Evolutionary conservation across 23 tunicate genomes (phyloP).

Genomic region (Oikopleura dioica): DNA sequence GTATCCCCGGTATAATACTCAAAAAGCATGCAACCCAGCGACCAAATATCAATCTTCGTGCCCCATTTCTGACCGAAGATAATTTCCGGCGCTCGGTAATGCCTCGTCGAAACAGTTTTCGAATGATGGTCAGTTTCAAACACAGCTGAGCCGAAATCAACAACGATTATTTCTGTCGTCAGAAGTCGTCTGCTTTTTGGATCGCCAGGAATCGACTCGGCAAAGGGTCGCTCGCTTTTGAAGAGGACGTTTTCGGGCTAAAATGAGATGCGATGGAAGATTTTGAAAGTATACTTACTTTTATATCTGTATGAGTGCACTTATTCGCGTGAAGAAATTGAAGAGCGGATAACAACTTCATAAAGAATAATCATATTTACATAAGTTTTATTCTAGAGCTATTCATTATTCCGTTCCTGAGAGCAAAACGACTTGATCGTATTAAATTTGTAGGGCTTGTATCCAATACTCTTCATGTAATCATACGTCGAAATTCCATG

Average conservation of each 20-base stretch:
- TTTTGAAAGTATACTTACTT: too few species aligned
- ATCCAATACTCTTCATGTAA: neutral
- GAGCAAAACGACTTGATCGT: neutral
- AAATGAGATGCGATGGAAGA: too few species aligned
- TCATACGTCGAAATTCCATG: slow-evolving; percentile 74
- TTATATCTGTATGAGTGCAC: neutral
- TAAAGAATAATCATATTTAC: too few species aligned
- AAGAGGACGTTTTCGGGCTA: neutral
- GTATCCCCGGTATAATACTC: neutral
- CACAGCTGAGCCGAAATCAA: neutral
- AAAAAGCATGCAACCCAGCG: neutral
- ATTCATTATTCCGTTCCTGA: too few species aligned
- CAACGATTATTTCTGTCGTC: neutral
- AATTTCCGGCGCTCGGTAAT: neutral
- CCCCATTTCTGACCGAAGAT: neutral
- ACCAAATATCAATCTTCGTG: neutral
- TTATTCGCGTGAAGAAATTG: neutral
- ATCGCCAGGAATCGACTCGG: neutral
- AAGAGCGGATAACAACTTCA: neutral
- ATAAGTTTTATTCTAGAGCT: too few species aligned
- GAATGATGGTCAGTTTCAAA: neutral
- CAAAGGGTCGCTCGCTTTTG: neutral
- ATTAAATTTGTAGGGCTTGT: neutral
- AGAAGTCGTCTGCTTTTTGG: neutral
- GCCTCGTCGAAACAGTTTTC: neutral